A percentile compares a stretch with the other conserved stretches of the same genome.
phyloP scores from a whole-genome alignment of 2,113 vertebrate species.

The Malaclemys terrapin region DNA sequence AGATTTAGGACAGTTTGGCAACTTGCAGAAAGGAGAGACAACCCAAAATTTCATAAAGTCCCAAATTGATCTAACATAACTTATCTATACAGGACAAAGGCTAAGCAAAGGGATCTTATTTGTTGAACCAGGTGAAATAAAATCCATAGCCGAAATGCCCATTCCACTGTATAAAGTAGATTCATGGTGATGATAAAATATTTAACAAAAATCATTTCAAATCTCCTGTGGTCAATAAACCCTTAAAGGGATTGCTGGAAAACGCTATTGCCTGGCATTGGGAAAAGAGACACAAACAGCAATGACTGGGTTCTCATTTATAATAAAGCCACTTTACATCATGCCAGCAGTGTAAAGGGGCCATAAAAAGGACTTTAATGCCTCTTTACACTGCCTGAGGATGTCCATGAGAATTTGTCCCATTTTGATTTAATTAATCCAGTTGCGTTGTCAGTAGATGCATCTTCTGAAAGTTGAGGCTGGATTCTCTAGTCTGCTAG shows the following conservation, averaged over 20 bases:
- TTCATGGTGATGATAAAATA: rapidly evolving
- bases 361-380: not conserved
- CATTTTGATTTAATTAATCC: not conserved
- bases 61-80: not conserved
- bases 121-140: not conserved
- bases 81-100: not conserved
- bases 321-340: not conserved
- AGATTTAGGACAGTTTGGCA: not conserved
- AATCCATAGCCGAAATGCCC: not conserved
- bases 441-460: not conserved
- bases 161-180: not conserved
- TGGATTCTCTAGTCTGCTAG: not conserved
- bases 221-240: not conserved
- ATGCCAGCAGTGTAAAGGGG: not conserved
- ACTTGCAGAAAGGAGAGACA: not conserved
- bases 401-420: not conserved
- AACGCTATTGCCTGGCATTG: not conserved
- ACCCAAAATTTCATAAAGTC: not conserved
- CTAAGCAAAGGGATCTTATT: rapidly evolving
- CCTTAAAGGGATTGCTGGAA: not conserved
- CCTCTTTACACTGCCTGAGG: not conserved
- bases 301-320: not conserved
- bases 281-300: rapidly evolving
- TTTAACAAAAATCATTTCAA: not conserved
- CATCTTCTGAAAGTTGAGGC: not conserved